A percentile compares a stretch with the other conserved stretches of the same genome.
These are phyloP conservation scores for Palythoa grandis DNA, from an alignment of 92 coral and sea anemone species.

Conservation along the genomic window DNA sequence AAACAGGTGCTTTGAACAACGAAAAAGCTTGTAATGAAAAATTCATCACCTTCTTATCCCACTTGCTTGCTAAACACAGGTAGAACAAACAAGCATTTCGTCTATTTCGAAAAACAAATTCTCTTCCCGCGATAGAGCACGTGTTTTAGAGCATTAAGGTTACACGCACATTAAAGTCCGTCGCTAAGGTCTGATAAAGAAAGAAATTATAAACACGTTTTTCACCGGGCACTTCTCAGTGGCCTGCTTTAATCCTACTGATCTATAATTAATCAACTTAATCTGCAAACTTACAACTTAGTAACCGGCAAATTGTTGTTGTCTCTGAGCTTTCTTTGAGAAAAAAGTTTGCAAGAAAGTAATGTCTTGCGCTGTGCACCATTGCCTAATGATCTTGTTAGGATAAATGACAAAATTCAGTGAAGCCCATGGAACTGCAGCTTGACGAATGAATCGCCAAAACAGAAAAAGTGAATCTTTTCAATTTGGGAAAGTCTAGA, in stretches of 20 bases:
- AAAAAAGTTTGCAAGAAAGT: not conserved
- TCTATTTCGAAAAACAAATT: slow-evolving; percentile 23
- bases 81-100: slow-evolving; percentile 28
- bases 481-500: not conserved
- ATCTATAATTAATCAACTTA: slow-evolving; percentile 46
- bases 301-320: slow-evolving; percentile 42
- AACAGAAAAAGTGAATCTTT: not conserved
- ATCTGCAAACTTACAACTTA: slow-evolving; percentile 43
- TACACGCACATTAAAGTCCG: not conserved
- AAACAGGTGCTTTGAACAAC: slow-evolving; percentile 48
- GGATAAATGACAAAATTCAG: not conserved
- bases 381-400: not conserved
- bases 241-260: slow-evolving; percentile 35
- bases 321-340: not conserved
- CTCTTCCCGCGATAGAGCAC: not conserved
- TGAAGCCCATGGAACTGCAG: not conserved
- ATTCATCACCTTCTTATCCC: slow-evolving; percentile 38
- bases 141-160: not conserved
- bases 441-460: not conserved
- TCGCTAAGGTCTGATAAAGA: not conserved
- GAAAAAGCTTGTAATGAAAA: slow-evolving; percentile 25
- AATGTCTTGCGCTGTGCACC: not conserved
- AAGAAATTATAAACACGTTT: not conserved
- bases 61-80: slow-evolving; percentile 45
- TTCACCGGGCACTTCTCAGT: slow-evolving; percentile 5